A percentile compares a stretch with the other conserved stretches of the same genome.
Conservation (phyloP, 2,888 invertebrate species). For the Tanaodytes sp. region DNA sequence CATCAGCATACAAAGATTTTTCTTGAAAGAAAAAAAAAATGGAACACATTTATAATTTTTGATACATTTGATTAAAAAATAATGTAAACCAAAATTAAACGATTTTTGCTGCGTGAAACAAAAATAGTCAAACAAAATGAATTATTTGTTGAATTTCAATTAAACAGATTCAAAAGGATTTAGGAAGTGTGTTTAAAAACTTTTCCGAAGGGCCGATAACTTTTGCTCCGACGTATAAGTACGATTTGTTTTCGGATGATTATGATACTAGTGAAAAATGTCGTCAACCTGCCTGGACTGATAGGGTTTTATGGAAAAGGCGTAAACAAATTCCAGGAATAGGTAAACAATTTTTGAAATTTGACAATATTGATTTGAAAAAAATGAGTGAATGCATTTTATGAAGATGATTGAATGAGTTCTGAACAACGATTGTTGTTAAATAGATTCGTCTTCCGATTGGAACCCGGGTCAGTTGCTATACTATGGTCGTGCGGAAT, state of each 20-base stretch:
- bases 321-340: conserved; percentile 83
- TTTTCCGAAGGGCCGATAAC: conserved; percentile 93
- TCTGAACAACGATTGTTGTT: too few species aligned
- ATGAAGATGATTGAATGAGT: too few species aligned
- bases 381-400: too few species aligned
- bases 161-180: conserved; percentile 82
- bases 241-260: conserved; percentile 98
- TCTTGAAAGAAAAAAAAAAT: too few species aligned
- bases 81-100: too few species aligned
- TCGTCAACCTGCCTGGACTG: conserved; percentile 98
- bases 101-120: too few species aligned
- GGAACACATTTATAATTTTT: too few species aligned
- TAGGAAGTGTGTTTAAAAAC: conserved; percentile 90
- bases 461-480: conserved; percentile 86
- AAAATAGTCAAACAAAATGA: too few species aligned
- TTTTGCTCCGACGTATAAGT: conserved; percentile 98
- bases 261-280: conserved; percentile 99
- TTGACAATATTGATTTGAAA: conserved; percentile 3
- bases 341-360: conserved; percentile 70
- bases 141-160: too few species aligned
- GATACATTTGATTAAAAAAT: too few species aligned
- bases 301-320: conserved; percentile 94
- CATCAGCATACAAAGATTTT: too few species aligned
- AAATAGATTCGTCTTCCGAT: conserved; percentile 73
- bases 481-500: conserved; percentile 93